Percentiles rank a stretch among this genome's conserved stretches.
These are phyloP conservation scores for Takifugu rubripes DNA, from an alignment of 2,797 vertebrate species.

Conservation along the genomic window DNA sequence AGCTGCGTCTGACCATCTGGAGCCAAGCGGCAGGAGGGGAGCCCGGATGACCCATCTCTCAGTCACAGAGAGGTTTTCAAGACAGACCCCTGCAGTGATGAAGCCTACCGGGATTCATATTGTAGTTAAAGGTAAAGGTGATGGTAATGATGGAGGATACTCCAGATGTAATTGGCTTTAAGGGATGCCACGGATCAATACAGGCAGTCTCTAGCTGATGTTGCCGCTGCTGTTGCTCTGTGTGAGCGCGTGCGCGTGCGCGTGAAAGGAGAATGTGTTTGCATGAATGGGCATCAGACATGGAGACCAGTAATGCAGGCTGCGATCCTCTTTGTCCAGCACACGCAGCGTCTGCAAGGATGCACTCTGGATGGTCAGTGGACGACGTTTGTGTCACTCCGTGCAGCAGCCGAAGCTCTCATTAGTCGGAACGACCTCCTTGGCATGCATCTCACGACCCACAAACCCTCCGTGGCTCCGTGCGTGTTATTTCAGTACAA, in stretches of 20 bases:
- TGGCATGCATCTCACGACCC: slow-evolving; percentile 28
- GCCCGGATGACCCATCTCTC: slow-evolving; percentile 9
- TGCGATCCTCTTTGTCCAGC: slow-evolving; percentile 52
- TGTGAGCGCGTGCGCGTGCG: slow-evolving; percentile 1
- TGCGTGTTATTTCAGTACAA: slow-evolving; percentile 23
- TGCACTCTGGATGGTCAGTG: slow-evolving; percentile 30
- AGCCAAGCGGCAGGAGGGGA: slow-evolving; percentile 54
- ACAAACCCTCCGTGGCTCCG: slow-evolving; percentile 16
- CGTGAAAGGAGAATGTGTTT: slow-evolving; percentile 34
- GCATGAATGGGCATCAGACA: slow-evolving; percentile 57
- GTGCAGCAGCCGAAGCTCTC: slow-evolving; percentile 23
- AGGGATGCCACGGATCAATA: slow-evolving; percentile 38
- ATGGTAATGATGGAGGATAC: slow-evolving; percentile 19
- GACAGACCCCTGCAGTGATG: slow-evolving; percentile 27
- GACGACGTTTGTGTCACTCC: slow-evolving; percentile 5
- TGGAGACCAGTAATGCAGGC: slow-evolving; percentile 20
- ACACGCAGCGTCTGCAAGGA: slow-evolving; percentile 10
- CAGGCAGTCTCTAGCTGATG: not conserved
- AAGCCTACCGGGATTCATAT: slow-evolving; percentile 27
- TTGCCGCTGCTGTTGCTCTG: not conserved
- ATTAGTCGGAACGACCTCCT: slow-evolving; percentile 26
- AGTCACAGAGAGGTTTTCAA: no score
- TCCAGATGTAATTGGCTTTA: slow-evolving; percentile 18
- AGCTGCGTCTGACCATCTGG: slow-evolving; percentile 59
- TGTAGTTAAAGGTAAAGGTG: slow-evolving; percentile 39